Evolutionary conservation across 2,888 invertebrate genomes (phyloP).

Genomic region (Drepana falcataria): DNA sequence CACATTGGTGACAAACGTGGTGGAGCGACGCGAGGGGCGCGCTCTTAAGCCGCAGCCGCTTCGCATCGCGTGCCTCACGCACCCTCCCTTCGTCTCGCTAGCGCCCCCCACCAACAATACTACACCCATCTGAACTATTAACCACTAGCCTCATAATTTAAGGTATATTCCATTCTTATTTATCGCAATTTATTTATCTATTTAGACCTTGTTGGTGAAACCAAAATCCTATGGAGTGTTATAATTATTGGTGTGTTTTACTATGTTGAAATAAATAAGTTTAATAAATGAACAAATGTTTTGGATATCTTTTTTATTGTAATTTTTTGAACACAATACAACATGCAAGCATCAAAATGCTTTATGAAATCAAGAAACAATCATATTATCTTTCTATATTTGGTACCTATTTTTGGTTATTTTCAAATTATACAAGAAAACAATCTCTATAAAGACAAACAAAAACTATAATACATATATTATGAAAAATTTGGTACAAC

Average conservation of each 20-base stretch:
- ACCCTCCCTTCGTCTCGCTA: slow-evolving; percentile 19
- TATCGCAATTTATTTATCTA: background rate
- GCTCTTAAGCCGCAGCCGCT: slow-evolving; percentile 32
- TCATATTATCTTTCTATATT: slow-evolving; percentile 71
- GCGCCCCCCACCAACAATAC: slow-evolving; percentile 13
- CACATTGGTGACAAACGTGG: slow-evolving; percentile 40
- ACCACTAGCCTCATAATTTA: background rate
- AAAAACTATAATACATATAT: slow-evolving; percentile 75
- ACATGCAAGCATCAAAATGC: slow-evolving; percentile 78
- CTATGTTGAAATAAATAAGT: slow-evolving; percentile 10
- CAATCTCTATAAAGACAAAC: slow-evolving; percentile 74
- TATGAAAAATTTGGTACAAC: slow-evolving; percentile 72
- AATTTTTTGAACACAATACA: slow-evolving; percentile 79
- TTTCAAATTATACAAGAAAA: slow-evolving; percentile 73
- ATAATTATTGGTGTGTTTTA: slow-evolving; percentile 6
- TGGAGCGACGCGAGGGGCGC: slow-evolving; percentile 34
- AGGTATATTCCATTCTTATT: background rate
- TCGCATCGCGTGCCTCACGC: slow-evolving; percentile 45
- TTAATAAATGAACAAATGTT: slow-evolving; percentile 33
- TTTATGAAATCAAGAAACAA: slow-evolving; percentile 76
- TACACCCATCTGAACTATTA: background rate
- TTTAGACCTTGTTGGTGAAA: too few relatives aligned
- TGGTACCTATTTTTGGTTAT: slow-evolving; percentile 78
- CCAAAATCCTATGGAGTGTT: slow-evolving; percentile 3
- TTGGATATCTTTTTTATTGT: slow-evolving; percentile 72